Evolutionary conservation across 2,888 invertebrate genomes (phyloP), one percentile per base, ranked within the genome.

Genomic region (Cerceris rybyensis): DNA sequence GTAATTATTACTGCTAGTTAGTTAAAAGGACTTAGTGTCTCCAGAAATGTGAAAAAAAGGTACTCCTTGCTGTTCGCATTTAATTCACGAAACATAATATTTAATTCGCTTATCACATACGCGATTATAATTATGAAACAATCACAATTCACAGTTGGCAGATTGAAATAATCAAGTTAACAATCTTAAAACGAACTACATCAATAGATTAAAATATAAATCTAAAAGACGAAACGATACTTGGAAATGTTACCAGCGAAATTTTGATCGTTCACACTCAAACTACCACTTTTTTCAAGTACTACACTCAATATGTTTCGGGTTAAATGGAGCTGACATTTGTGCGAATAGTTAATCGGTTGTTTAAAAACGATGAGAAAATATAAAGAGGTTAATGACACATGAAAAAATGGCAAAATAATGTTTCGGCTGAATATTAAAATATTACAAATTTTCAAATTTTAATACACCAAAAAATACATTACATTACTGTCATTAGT

Each of bases 41-140:
- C 4, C 1, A 46, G 13, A 46, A 5, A 46, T 46, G 46, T 46
- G 13, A 11, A 13, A 46, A 13, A 46, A 46, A 46, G 13, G 65
- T 54, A 64, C 17, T 17, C 39, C 17, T 59, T 43, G 9, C 41
- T 41, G 28, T 28, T n/a, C 39, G 50, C 16, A 42, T 63, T 59
- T 43, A 16, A n/a, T 69, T n/a, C 65, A 76, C 57, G 65, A 72
- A 78, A 64, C 49, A 64, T 74, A 50, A 49, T 67, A 70, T 76
- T 39, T 70, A 41, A 50, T 70, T 50, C 64, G 68, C 58, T 54
- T 67, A 76, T 50, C 46, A 43, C 50, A 50, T 50, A 50, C 50
- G 50, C n/a, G n/a, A 50, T n/a, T 50, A 50, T n/a, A 50, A n/a
- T 50, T 50, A 50, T n/a, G 13, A n/a, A 50, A 46, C 28, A 28